A percentile compares a stretch with the other conserved stretches of the same genome.
phyloP scores from a whole-genome alignment of 2,113 vertebrate genomes.

The Grallaria varia region DNA sequence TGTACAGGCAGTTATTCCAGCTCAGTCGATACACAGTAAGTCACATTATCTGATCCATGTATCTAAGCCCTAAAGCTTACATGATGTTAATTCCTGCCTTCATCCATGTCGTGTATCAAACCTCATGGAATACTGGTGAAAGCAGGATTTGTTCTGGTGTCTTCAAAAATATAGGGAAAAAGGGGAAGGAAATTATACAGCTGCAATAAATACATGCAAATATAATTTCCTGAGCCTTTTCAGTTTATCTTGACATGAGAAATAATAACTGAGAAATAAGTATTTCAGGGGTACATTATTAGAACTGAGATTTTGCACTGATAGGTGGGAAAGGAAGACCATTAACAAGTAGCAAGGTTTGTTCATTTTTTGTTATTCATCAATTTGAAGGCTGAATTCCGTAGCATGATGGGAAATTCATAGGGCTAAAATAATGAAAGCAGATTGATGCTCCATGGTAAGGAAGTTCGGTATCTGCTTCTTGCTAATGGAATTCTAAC shows the following conservation, averaged over 20 bases:
- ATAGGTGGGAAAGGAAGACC: constrained; percentile 8
- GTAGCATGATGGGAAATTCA: neutral
- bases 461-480: neutral
- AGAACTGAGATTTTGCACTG: neutral
- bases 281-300: neutral
- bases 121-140: neutral
- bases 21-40: neutral
- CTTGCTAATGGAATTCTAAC: constrained; percentile 18
- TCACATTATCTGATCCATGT: neutral
- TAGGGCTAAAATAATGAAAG: constrained; percentile 21
- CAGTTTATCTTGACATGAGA: neutral
- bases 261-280: constrained; percentile 8
- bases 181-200: neutral
- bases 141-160: neutral
- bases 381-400: neutral
- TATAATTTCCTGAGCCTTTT: neutral
- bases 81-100: neutral
- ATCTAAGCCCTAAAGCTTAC: neutral
- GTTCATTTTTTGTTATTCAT: neutral
- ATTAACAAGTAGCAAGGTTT: neutral
- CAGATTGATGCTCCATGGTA: neutral
- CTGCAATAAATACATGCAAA: neutral
- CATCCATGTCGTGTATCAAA: neutral
- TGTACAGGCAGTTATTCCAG: neutral
- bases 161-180: neutral